Base-by-base conservation (phyloP, 1,140 invertebrate species). In the Caenorhabditis remanei region DNA sequence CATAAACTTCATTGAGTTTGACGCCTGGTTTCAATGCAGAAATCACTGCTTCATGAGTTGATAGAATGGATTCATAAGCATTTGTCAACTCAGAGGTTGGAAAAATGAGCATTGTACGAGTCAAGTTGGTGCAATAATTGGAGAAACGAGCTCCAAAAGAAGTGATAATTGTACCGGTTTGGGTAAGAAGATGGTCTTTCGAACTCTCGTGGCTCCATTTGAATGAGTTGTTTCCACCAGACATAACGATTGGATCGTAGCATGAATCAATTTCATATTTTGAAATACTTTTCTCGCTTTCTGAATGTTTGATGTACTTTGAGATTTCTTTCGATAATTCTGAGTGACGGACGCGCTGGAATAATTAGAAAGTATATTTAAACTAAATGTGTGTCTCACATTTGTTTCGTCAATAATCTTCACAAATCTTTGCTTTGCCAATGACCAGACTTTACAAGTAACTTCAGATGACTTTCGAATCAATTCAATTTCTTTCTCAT, bases 201-300 rank as follows among this genome's bases (percentile, higher is more conserved):
- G 90, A 93, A 87, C 67, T 95, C 46, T 94, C 95, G 63, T 96
- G 96, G 93, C 96, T 98, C 93, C 99, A 99, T 93, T 99, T 99
- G 1, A 99, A 94, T 92, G 95, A 97, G 94, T 99, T 99, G 92
- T 97, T 96, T 11, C 97, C 97, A 46, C 98, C 98, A 89, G 97
- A 99, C 93, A 99, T 98, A 92, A 99, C 97, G 86, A 99, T 99
- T 0, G 98, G 96, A 4, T 97, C 97, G 93, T 99, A 99, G 93
- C 93, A 92, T n/a, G 93, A 85, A 91, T 97, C 96, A 8, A 95
- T 95, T 90, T 97, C 95, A 14, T 97, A 97, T 61, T 95, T 94
- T 93, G 99, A 97, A 13, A 99, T 96, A 41, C 97, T 96, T 94
- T 99, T 97, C 0, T 97, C 95, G 48, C 99, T 93, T 93, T 99